Conservation (phyloP, 2,888 invertebrate genomes). For the Glaucopsyche alexis region DNA sequence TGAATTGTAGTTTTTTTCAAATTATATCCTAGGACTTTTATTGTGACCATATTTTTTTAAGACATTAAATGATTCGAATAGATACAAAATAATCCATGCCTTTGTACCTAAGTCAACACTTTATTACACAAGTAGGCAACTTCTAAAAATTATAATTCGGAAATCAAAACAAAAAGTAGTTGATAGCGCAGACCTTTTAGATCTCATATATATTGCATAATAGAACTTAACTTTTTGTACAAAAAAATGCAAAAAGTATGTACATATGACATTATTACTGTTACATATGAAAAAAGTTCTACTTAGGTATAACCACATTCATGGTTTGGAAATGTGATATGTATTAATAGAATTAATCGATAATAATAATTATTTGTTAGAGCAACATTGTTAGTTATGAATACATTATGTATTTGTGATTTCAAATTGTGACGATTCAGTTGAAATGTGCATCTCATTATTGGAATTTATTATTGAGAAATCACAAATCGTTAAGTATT, state of each 20-base stretch:
- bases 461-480: neutral
- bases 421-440: neutral
- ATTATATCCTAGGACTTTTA: neutral
- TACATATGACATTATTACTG: neutral
- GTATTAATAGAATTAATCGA: neutral
- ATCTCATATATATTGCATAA: conserved; percentile 8
- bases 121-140: too few relatives aligned
- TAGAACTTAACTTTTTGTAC: neutral
- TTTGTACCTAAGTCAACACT: too few relatives aligned
- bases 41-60: neutral
- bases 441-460: neutral
- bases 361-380: neutral
- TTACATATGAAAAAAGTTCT: neutral
- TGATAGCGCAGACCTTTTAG: neutral
- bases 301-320: neutral
- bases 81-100: neutral
- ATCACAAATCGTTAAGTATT: neutral
- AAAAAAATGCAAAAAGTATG: neutral
- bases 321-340: conserved; percentile 22
- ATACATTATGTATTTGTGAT: neutral
- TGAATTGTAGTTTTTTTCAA: neutral
- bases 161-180: neutral
- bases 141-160: too few relatives aligned
- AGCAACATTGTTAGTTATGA: neutral
- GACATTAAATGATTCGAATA: neutral